Evolutionary conservation across 2,888 invertebrate genomes (phyloP), one percentile per base, ranked within the genome.

Genomic region (Empis livida): DNA sequence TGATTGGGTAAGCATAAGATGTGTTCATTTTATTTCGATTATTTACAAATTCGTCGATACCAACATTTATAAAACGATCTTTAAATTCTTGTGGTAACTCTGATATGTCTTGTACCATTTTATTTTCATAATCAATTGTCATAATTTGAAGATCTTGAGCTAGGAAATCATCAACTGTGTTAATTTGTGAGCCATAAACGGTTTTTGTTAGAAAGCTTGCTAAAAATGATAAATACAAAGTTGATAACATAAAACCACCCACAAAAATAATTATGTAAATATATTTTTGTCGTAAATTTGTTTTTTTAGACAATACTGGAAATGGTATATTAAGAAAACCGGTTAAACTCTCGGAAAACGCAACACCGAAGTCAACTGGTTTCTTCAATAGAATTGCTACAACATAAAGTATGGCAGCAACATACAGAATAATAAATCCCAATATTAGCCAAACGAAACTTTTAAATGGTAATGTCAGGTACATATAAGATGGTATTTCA

Each of bases 101-200:
- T 9, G 23, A 9, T 27, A 27, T 27, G 1, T 2, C 11, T 39
- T 17, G 10, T 4, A 55, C 13, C 4, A 63, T 48, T 44, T 62
- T 63, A 10, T 62, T 57, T 35, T 65, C 64, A 40, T 62, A 64
- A 44, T 65, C 62, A 5, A 63, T 57, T 32, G 63, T 58, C 62
- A 64, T 60, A 9, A 63, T 58, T 0, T 60, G 57, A 15, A 64
- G 38, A 23, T 61, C 51, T 1, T 56, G 54, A 10, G 16, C 41
- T 13, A 63, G 37, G 2, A 64, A 32, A 43, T 64, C 63, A 0
- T 59, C 56, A 52, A 64, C 53, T 1, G 58, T 61, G 30, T 62
- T 60, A 8, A 64, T 57, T 47, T 64, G 60, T 0, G 54, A 55
- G 5, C 56, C 57, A 14, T 59, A 60, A 0, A 61, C 51, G n/a